phyloP scores from a whole-genome alignment of 2,113 vertebrate genomes.

The Lagopus muta region DNA sequence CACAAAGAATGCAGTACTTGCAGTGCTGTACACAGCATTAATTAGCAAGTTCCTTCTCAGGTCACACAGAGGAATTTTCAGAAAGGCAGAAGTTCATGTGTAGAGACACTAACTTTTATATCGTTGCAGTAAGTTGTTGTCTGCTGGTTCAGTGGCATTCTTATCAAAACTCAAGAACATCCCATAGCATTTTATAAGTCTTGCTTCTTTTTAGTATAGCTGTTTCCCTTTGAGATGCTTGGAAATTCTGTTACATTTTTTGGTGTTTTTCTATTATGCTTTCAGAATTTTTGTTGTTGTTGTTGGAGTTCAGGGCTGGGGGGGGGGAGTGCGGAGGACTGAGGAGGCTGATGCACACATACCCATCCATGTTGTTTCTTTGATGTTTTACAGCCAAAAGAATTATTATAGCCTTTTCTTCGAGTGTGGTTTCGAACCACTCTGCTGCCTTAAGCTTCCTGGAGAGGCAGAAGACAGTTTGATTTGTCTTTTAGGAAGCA shows the following conservation, averaged over 20 bases:
- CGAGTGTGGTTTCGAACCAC: background rate
- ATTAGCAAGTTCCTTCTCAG: background rate
- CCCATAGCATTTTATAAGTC: background rate
- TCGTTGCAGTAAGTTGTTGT: background rate
- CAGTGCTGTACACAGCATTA: background rate
- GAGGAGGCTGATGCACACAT: background rate
- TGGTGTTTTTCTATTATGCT: background rate
- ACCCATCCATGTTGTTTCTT: background rate
- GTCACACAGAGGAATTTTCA: background rate
- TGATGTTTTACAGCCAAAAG: background rate
- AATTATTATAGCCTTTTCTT: background rate
- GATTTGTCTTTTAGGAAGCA: background rate
- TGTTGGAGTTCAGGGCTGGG: background rate
- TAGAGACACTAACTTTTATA: background rate
- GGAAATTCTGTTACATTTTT: background rate
- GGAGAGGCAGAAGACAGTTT: background rate
- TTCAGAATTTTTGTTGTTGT: slow-evolving; percentile 57
- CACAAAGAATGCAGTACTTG: background rate
- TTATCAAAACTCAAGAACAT: background rate
- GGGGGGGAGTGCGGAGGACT: too few species aligned
- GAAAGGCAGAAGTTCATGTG: background rate
- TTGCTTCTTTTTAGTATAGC: background rate
- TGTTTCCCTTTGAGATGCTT: background rate
- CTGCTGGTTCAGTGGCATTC: background rate
- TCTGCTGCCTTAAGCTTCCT: background rate